These are phyloP conservation scores for Xenotilapia leptura DNA, from an alignment of 2,113 vertebrate genomes.

Conservation along the genomic window DNA sequence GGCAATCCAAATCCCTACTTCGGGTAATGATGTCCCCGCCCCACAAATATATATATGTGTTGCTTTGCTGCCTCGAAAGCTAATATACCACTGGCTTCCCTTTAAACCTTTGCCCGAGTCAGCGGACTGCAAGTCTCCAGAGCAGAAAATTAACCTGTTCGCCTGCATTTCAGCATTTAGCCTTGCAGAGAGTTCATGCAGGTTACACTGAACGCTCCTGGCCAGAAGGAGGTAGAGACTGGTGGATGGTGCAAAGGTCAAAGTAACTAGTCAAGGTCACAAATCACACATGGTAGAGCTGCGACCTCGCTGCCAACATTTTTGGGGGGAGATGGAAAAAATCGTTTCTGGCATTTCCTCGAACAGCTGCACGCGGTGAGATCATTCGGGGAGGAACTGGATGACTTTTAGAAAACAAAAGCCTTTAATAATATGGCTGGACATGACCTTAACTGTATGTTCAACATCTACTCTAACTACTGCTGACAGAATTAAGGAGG, in stretches of 20 bases:
- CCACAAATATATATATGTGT: background rate
- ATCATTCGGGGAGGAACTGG: constrained; percentile 11
- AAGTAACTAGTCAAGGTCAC: background rate
- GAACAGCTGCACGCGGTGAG: constrained; percentile 14
- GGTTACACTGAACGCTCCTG: background rate
- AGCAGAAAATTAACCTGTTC: background rate
- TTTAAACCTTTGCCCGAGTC: background rate
- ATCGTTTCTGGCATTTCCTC: background rate
- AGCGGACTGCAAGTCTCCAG: background rate
- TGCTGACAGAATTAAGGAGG: background rate
- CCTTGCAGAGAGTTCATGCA: background rate
- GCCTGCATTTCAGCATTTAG: background rate
- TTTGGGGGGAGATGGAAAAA: background rate
- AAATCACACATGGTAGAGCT: background rate
- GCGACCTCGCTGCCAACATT: background rate
- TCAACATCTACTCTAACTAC: background rate
- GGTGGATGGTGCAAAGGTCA: background rate
- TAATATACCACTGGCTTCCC: background rate
- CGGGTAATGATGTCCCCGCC: background rate
- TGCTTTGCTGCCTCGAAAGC: background rate
- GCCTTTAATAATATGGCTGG: background rate
- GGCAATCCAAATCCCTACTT: constrained; percentile 20
- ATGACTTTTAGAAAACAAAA: background rate
- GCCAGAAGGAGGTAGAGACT: background rate
- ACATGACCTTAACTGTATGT: background rate